Evolutionary conservation across 1,140 invertebrate species (phyloP).

Genomic region (Zeugodacus cucurbitae): DNA sequence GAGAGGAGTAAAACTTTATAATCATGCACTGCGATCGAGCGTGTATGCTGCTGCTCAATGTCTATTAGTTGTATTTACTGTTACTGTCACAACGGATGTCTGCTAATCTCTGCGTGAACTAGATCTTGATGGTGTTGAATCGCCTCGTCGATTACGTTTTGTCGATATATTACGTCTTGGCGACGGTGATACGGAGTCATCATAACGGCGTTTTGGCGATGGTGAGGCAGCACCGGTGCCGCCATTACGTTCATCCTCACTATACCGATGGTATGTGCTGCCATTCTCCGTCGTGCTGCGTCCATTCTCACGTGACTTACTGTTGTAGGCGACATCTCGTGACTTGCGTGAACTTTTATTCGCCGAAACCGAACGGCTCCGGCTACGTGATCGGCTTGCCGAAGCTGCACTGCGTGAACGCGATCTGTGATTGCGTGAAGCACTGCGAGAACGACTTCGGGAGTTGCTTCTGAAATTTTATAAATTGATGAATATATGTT

Average conservation of each 20-base stretch:
- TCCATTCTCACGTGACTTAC: slow-evolving; percentile 44
- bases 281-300: slow-evolving; percentile 43
- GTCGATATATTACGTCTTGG: slow-evolving; percentile 42
- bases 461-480: slow-evolving; percentile 41
- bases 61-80: neutral
- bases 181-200: slow-evolving; percentile 41
- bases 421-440: slow-evolving; percentile 31
- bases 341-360: slow-evolving; percentile 44
- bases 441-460: slow-evolving; percentile 45
- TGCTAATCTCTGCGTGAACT: slow-evolving; percentile 45
- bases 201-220: slow-evolving; percentile 41
- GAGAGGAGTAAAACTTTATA: slow-evolving; percentile 5
- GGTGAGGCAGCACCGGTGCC: slow-evolving; percentile 38
- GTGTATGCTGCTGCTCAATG: neutral
- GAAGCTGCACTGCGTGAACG: slow-evolving; percentile 35
- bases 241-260: slow-evolving; percentile 45
- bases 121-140: slow-evolving; percentile 43
- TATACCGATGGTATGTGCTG: slow-evolving; percentile 40
- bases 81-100: neutral
- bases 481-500: neutral
- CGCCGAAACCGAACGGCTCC: slow-evolving; percentile 30
- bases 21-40: neutral
- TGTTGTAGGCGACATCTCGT: slow-evolving; percentile 36
- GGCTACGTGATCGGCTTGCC: slow-evolving; percentile 42
- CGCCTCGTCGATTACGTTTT: slow-evolving; percentile 43